Conservation (phyloP, 2,888 invertebrate species). For the Parnassius orleans region DNA sequence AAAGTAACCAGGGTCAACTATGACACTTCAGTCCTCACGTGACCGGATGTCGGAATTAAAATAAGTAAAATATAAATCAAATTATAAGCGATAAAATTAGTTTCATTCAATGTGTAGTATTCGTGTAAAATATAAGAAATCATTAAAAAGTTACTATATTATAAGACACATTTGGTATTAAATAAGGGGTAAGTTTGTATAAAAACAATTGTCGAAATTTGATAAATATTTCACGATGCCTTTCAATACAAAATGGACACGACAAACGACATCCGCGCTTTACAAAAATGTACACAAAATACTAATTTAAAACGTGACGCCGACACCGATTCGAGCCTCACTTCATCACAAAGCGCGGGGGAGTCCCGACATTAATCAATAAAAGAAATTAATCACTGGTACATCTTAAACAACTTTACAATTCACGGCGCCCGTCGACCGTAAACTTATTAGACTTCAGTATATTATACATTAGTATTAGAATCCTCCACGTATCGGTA, state of each 20-base stretch:
- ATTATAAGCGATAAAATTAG: too few relatives aligned
- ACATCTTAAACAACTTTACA: constrained; percentile 74
- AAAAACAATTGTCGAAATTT: neutral
- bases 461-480: constrained; percentile 69
- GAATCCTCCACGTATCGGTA: constrained; percentile 59
- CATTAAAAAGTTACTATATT: neutral
- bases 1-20: too few relatives aligned
- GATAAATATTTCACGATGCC: constrained; percentile 14
- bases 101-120: too few relatives aligned
- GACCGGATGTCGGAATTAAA: too few relatives aligned
- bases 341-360: neutral
- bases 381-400: constrained; percentile 46
- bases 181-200: neutral
- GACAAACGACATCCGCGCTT: neutral
- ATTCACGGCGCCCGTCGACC: constrained; percentile 56
- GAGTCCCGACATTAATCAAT: constrained; percentile 19
- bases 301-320: neutral
- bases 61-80: too few relatives aligned
- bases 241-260: neutral
- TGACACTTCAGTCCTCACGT: too few relatives aligned
- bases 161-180: constrained; percentile 15
- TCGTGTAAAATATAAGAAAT: too few relatives aligned
- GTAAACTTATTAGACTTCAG: constrained; percentile 62
- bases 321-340: neutral
- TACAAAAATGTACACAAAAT: constrained; percentile 1